These are phyloP conservation scores for Ochropacha duplaris DNA, from an alignment of 2,888 invertebrate genomes.

Conservation along the genomic window DNA sequence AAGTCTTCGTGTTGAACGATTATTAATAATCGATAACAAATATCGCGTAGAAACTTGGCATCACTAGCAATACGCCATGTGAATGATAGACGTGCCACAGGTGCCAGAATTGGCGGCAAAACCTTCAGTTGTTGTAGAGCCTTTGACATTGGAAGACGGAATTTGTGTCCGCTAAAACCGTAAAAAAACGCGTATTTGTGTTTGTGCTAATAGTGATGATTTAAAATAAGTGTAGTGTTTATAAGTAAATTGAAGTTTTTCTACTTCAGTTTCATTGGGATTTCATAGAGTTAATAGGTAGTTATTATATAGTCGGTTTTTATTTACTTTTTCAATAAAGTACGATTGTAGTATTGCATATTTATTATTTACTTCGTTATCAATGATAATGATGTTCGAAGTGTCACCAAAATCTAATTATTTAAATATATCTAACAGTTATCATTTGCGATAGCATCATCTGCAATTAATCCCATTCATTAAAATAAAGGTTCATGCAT, in stretches of 20 bases:
- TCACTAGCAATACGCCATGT: conserved; percentile 1
- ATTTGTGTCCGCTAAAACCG: background rate
- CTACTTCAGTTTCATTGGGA: background rate
- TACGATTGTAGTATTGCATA: background rate
- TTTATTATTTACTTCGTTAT: no score
- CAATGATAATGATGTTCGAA: background rate
- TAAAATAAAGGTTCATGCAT: background rate
- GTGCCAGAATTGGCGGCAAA: conserved; percentile 36
- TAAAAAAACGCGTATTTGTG: background rate
- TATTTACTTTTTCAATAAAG: background rate
- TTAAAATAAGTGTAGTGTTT: background rate
- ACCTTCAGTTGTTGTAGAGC: conserved; percentile 34
- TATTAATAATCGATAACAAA: background rate
- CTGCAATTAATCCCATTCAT: background rate
- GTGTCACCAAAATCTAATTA: background rate
- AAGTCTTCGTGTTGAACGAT: background rate
- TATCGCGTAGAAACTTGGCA: background rate
- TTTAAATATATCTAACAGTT: background rate
- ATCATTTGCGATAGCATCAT: background rate
- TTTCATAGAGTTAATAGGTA: background rate
- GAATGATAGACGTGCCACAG: conserved; percentile 5
- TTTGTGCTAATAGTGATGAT: background rate
- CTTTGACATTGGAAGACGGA: conserved; percentile 3
- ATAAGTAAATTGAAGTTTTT: background rate
- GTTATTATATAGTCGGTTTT: no score